phyloP scores from a whole-genome alignment of 1,140 invertebrate species.

The Camponotus vicinus region DNA sequence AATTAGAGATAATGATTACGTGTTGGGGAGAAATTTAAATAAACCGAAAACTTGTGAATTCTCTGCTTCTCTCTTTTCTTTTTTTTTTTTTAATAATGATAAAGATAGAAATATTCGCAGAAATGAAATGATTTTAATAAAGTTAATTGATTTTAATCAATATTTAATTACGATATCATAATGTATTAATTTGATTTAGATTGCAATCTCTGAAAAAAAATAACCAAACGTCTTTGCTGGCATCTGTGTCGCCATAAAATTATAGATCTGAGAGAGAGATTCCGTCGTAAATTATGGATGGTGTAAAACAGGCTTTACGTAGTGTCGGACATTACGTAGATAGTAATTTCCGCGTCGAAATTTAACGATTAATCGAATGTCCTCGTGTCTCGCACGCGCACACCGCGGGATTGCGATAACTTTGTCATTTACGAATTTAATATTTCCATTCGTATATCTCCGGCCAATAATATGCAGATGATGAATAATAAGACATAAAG shows the following conservation, averaged over 20 bases:
- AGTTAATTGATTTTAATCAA: neutral
- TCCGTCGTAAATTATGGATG: conserved; percentile 3
- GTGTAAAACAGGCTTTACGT: neutral
- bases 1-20: neutral
- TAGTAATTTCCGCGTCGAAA: conserved; percentile 21
- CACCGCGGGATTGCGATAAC: conserved; percentile 12
- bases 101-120: too few species aligned
- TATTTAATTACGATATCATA: neutral
- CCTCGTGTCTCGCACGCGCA: neutral
- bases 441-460: neutral
- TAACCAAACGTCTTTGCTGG: neutral
- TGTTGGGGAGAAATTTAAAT: too few species aligned
- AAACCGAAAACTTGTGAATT: too few species aligned
- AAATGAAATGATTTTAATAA: too few species aligned
- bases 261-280: neutral
- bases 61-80: too few species aligned
- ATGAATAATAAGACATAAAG: neutral
- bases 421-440: conserved; percentile 35
- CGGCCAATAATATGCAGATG: conserved; percentile 12
- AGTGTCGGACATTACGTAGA: neutral
- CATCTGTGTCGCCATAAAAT: neutral
- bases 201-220: conserved; percentile 1
- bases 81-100: too few species aligned
- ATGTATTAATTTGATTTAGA: neutral
- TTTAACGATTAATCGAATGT: conserved; percentile 34